Conservation (phyloP, 2,888 invertebrate genomes). For the Xestia ashworthii region DNA sequence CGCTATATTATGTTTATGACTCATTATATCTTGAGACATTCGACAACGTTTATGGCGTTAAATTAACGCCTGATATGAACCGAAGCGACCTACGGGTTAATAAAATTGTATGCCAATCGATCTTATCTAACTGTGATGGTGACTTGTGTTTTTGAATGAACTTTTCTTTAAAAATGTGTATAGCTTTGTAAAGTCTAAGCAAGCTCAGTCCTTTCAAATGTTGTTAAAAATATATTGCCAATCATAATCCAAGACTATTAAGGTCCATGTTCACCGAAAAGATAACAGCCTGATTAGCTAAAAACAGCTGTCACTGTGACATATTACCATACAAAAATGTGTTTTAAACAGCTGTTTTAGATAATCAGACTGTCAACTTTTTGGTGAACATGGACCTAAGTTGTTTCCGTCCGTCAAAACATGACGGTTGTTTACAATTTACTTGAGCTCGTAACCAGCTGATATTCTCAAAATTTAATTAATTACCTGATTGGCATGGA, state of each 20-base stretch:
- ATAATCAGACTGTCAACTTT: too few species aligned
- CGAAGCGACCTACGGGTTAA: slow-evolving; percentile 31
- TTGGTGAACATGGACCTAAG: too few species aligned
- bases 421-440: slow-evolving; percentile 9
- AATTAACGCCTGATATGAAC: slow-evolving; percentile 79
- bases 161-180: neutral
- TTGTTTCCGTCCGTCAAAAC: slow-evolving; percentile 4
- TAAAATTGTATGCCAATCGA: slow-evolving; percentile 47
- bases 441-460: slow-evolving; percentile 3
- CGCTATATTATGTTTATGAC: slow-evolving; percentile 71
- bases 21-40: slow-evolving; percentile 73
- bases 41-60: slow-evolving; percentile 74
- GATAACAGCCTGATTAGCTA: too few species aligned
- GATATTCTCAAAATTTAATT: slow-evolving; percentile 36
- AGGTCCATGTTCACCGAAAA: too few species aligned
- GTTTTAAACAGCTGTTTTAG: too few species aligned
- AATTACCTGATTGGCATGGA: slow-evolving; percentile 46
- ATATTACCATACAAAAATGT: too few species aligned
- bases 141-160: slow-evolving; percentile 8
- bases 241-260: neutral
- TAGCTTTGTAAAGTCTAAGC: neutral
- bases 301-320: too few species aligned
- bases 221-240: neutral
- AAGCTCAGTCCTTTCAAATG: neutral
- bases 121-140: slow-evolving; percentile 23